phyloP scores from a whole-genome alignment of 2,888 invertebrate genomes.

The Prosapia bicincta region DNA sequence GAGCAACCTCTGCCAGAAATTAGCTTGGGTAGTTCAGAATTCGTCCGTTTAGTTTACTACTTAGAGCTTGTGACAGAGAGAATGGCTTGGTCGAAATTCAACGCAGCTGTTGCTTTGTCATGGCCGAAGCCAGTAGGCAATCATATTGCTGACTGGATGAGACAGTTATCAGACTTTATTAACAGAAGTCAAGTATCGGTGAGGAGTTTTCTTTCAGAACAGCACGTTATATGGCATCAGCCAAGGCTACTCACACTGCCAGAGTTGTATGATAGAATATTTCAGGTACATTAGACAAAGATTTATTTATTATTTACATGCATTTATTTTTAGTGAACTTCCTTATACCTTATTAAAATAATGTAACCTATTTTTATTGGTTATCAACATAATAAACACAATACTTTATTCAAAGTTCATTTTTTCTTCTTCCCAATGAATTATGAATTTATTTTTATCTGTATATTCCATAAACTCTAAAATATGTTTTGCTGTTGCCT shows the following conservation, averaged over 20 bases:
- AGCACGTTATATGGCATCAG: conserved; percentile 74
- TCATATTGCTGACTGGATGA: conserved; percentile 41
- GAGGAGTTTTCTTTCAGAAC: conserved; percentile 64
- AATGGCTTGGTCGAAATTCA: conserved; percentile 56
- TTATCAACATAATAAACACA: too few relatives aligned
- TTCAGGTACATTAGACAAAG: conserved; percentile 68
- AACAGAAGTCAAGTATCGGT: conserved; percentile 56
- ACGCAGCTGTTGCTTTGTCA: conserved; percentile 40
- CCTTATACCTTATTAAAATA: too few relatives aligned
- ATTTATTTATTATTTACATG: too few relatives aligned
- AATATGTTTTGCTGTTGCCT: too few relatives aligned
- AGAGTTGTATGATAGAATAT: conserved; percentile 86
- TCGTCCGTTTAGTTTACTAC: conserved; percentile 72
- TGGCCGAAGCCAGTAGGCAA: conserved; percentile 40
- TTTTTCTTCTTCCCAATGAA: too few relatives aligned
- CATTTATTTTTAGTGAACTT: too few relatives aligned
- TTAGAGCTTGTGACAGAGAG: conserved; percentile 68
- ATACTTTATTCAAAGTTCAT: too few relatives aligned
- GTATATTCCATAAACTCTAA: too few relatives aligned
- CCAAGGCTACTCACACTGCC: conserved; percentile 84
- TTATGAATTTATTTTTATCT: too few relatives aligned
- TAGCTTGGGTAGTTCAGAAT: conserved; percentile 63
- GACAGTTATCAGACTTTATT: conserved; percentile 41
- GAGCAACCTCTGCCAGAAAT: conserved; percentile 71
- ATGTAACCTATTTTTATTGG: too few relatives aligned